These are phyloP conservation scores for Trachymyrmex septentrionalis DNA, from an alignment of 1,140 invertebrate species.

Conservation along the genomic window DNA sequence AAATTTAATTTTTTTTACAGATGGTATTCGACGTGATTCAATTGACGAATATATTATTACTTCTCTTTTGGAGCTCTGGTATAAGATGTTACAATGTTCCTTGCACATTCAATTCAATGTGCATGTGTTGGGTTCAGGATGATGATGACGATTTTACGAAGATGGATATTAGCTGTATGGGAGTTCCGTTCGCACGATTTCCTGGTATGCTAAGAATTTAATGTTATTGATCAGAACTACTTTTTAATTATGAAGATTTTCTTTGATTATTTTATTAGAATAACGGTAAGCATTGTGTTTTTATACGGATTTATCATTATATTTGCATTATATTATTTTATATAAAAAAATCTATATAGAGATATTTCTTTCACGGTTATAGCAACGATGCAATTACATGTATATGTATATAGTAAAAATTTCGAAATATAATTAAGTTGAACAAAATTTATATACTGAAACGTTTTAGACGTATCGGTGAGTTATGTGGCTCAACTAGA, in stretches of 20 bases:
- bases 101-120: conserved; percentile 89
- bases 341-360: neutral
- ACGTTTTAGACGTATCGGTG: conserved; percentile 85
- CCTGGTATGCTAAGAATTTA: conserved; percentile 85
- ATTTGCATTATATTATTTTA: conserved; percentile 8
- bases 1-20: conserved; percentile 3
- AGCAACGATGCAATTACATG: neutral
- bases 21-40: conserved; percentile 32
- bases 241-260: neutral
- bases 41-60: conserved; percentile 27
- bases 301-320: neutral
- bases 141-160: conserved; percentile 87
- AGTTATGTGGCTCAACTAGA: conserved; percentile 87
- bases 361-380: neutral
- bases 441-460: neutral
- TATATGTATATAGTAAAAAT: neutral
- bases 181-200: conserved; percentile 88
- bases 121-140: conserved; percentile 88
- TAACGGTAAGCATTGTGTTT: neutral
- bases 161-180: conserved; percentile 89
- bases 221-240: neutral
- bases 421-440: neutral
- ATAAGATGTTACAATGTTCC: conserved; percentile 82
- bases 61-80: conserved; percentile 69
- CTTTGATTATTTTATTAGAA: neutral